Evolutionary conservation across 2,797 vertebrate species (phyloP).

Genomic region (Eulemur mongoz): DNA sequence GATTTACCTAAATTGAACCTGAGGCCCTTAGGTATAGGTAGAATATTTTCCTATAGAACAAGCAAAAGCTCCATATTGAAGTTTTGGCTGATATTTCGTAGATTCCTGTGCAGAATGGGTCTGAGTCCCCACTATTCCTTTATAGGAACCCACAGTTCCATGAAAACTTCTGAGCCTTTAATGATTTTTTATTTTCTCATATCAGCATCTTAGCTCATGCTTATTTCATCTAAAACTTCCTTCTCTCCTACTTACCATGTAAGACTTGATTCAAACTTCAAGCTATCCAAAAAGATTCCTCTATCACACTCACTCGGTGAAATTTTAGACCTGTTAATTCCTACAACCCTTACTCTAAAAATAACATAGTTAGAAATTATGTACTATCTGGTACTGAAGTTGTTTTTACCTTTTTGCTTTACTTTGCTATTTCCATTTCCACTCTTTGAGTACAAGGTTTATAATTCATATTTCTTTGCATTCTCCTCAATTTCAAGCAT

Average conservation of each 20-base stretch:
- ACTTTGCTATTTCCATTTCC: conserved; percentile 9
- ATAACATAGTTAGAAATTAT: not conserved
- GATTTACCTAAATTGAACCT: not conserved
- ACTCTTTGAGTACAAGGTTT: not conserved
- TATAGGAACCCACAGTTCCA: not conserved
- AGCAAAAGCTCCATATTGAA: not conserved
- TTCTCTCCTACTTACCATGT: not conserved
- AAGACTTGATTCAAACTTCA: not conserved
- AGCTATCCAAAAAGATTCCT: not conserved
- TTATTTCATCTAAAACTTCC: conserved; percentile 14
- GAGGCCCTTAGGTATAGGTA: not conserved
- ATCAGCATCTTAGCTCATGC: not conserved
- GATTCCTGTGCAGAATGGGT: not conserved
- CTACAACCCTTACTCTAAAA: not conserved
- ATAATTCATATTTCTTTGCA: not conserved
- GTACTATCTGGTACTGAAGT: not conserved
- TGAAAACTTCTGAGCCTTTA: not conserved
- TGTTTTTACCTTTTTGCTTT: not conserved
- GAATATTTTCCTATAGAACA: not conserved
- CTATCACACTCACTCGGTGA: not conserved
- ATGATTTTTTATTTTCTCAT: not conserved
- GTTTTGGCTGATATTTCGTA: not conserved
- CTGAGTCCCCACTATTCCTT: not conserved
- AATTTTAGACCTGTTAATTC: not conserved
- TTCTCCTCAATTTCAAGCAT: not conserved